Evolutionary conservation across 2,113 vertebrate genomes (phyloP).

Genomic region (Paralichthys olivaceus): DNA sequence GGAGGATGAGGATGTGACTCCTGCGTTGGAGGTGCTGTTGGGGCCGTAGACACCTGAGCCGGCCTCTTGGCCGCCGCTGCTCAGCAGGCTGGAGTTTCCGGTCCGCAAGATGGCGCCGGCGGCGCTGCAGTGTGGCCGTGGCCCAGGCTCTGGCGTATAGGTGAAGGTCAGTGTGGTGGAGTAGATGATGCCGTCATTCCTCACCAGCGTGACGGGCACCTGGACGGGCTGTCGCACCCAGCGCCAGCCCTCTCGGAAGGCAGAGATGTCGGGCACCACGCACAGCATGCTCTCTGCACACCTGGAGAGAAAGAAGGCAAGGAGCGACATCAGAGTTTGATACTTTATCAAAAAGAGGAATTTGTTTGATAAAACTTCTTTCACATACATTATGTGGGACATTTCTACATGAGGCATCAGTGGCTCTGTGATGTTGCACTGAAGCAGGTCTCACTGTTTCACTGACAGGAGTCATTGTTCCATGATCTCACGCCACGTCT

Average conservation of each 20-base stretch:
- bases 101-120: constrained; percentile 96
- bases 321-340: not conserved
- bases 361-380: too few species aligned
- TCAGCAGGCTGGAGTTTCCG: constrained; percentile 88
- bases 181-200: constrained; percentile 98
- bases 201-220: constrained; percentile 98
- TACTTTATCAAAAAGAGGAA: not conserved
- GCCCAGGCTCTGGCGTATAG: constrained; percentile 98
- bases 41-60: constrained; percentile 81
- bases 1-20: constrained; percentile 92
- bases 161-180: constrained; percentile 99
- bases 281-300: constrained; percentile 99
- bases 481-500: not conserved
- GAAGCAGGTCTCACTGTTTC: constrained; percentile 2
- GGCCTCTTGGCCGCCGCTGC: constrained; percentile 84
- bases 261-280: constrained; percentile 98
- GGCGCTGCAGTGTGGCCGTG: constrained; percentile 96
- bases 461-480: not conserved
- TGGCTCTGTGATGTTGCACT: not conserved
- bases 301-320: constrained; percentile 69
- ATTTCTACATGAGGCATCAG: too few species aligned
- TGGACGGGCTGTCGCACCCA: constrained; percentile 99
- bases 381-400: not conserved
- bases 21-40: constrained; percentile 81
- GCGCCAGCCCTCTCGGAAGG: constrained; percentile 98